phyloP scores from a whole-genome alignment of 2,797 vertebrate species.

The Lepidocolaptes lacrymiger region DNA sequence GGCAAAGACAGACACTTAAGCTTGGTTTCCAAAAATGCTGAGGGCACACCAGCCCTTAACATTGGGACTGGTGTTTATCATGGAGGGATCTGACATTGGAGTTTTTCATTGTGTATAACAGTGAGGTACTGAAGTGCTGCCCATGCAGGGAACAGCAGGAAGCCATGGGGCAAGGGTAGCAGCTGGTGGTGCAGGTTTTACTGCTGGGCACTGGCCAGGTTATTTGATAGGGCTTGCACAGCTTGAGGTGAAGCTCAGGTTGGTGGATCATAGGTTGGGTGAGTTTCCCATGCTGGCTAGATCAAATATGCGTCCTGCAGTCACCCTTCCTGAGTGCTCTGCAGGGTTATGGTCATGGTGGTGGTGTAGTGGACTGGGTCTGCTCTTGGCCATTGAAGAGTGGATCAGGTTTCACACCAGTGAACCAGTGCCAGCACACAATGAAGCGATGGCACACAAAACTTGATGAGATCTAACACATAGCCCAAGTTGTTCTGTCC shows the following conservation, averaged over 20 bases:
- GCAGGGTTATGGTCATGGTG: not conserved
- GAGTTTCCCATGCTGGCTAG: not conserved
- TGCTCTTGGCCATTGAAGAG: not conserved
- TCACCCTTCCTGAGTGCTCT: not conserved
- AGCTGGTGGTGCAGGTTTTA: not conserved
- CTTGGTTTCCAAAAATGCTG: not conserved
- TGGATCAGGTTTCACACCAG: fast-evolving
- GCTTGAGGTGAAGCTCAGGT: not conserved
- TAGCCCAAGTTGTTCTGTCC: not conserved
- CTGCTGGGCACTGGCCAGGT: not conserved
- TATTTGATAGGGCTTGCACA: not conserved
- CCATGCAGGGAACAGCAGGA: not conserved
- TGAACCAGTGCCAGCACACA: too few relatives aligned
- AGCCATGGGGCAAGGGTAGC: not conserved
- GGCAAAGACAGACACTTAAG: not conserved
- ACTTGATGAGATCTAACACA: not conserved
- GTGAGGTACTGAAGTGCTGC: not conserved
- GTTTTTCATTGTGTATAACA: fast-evolving
- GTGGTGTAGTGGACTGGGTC: not conserved
- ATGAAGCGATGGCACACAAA: too few relatives aligned
- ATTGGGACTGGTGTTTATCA: fast-evolving
- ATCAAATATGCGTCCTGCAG: not conserved
- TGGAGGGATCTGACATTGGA: not conserved
- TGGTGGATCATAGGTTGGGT: not conserved
- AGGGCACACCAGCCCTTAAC: not conserved